These are phyloP conservation scores for Menidia menidia DNA, from an alignment of 2,797 vertebrate species.

Conservation along the genomic window DNA sequence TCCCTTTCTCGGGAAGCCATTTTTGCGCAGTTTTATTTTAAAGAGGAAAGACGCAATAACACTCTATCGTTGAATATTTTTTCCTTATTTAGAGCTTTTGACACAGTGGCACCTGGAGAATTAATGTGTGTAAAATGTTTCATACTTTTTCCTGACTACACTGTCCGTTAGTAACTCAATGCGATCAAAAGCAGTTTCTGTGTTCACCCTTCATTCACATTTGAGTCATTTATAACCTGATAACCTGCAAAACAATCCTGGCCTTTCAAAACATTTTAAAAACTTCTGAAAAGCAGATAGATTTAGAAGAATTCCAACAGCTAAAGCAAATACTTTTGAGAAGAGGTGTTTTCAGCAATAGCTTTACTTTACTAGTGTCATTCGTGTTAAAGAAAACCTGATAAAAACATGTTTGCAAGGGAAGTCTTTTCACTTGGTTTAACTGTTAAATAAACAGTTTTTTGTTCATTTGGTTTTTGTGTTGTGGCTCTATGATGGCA, in stretches of 20 bases:
- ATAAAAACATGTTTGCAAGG: not conserved
- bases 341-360: not conserved
- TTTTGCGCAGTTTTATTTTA: conserved; percentile 15
- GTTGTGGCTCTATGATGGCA: too few relatives aligned
- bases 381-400: not conserved
- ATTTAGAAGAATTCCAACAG: not conserved
- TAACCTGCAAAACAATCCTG: not conserved
- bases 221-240: too few relatives aligned
- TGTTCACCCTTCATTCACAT: not conserved
- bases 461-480: too few relatives aligned
- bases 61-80: not conserved
- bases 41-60: not conserved
- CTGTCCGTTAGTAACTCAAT: not conserved
- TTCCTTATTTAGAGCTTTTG: conserved; percentile 5
- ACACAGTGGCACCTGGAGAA: not conserved
- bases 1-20: not conserved
- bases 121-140: not conserved
- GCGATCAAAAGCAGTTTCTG: conserved; percentile 1
- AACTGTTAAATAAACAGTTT: too few relatives aligned
- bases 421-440: too few relatives aligned
- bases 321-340: not conserved
- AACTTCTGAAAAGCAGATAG: not conserved
- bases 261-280: not conserved
- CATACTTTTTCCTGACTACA: not conserved
- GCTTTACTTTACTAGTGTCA: conserved; percentile 3